phyloP scores from a whole-genome alignment of 2,113 vertebrate species.

The Limanda limanda region DNA sequence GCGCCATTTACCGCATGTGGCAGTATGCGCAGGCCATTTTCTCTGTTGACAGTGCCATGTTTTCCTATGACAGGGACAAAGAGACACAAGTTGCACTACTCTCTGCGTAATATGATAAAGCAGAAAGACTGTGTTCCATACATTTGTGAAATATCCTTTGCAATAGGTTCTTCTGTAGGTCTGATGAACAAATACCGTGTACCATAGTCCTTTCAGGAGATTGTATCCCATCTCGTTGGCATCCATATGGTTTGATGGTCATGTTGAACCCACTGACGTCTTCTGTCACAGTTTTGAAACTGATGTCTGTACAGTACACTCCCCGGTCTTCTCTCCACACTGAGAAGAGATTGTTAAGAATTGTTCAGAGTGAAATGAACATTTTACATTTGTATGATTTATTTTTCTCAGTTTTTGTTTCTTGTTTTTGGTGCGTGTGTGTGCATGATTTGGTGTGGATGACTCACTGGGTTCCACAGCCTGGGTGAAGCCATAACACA shows the following conservation, averaged over 20 bases:
- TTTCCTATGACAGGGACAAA: slow-evolving; percentile 60
- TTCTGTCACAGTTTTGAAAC: slow-evolving; percentile 54
- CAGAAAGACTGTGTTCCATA: slow-evolving; percentile 54
- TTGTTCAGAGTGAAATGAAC: slow-evolving; percentile 61
- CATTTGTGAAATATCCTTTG: slow-evolving; percentile 59
- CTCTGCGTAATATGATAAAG: slow-evolving; percentile 63
- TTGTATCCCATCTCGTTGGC: slow-evolving; percentile 51
- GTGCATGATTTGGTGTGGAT: slow-evolving; percentile 80
- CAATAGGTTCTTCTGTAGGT: slow-evolving; percentile 72
- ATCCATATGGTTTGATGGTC: slow-evolving; percentile 37
- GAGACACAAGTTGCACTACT: slow-evolving; percentile 76
- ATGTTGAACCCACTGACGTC: slow-evolving; percentile 22
- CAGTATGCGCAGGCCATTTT: slow-evolving; percentile 49
- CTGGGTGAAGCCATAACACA: slow-evolving; percentile 75
- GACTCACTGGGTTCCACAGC: slow-evolving; percentile 70
- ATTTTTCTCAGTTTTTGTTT: slow-evolving; percentile 27
- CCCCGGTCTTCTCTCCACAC: slow-evolving; percentile 34
- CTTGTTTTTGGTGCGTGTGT: slow-evolving; percentile 55
- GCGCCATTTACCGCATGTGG: slow-evolving; percentile 54
- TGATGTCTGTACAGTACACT: slow-evolving; percentile 66
- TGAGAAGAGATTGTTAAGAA: slow-evolving; percentile 46
- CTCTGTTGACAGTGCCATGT: slow-evolving; percentile 64
- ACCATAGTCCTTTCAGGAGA: slow-evolving; percentile 60
- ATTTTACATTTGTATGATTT: slow-evolving; percentile 66
- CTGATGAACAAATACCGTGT: slow-evolving; percentile 75